phyloP scores from a whole-genome alignment of 2,888 invertebrate genomes.

The Dastarcus helophoroides region DNA sequence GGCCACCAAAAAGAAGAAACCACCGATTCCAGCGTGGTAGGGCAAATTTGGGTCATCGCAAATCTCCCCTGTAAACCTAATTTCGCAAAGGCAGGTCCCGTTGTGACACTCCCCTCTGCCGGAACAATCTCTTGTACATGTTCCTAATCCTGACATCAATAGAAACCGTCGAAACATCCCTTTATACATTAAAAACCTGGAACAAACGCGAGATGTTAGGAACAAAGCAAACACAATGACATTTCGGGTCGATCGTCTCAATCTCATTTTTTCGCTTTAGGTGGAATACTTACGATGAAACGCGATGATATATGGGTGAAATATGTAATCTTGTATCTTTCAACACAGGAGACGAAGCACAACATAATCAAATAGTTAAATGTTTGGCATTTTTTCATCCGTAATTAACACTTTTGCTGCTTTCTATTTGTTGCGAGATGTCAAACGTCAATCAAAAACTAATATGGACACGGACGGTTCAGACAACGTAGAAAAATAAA shows the following conservation, averaged over 20 bases:
- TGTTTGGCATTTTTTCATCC: too few species aligned
- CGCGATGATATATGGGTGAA: too few species aligned
- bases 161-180: conserved; percentile 34
- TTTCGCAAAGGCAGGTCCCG: conserved; percentile 85
- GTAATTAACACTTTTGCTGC: too few species aligned
- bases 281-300: too few species aligned
- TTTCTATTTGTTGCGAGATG: too few species aligned
- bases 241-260: too few species aligned
- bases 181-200: conserved; percentile 1
- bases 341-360: conserved; percentile 7
- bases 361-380: conserved; percentile 7
- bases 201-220: too few species aligned
- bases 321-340: conserved; percentile 8
- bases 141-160: conserved; percentile 36
- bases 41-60: conserved; percentile 75
- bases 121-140: conserved; percentile 68
- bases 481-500: too few species aligned
- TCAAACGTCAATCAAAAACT: too few species aligned
- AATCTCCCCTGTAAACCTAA: conserved; percentile 71
- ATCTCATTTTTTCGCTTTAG: too few species aligned
- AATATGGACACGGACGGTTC: too few species aligned
- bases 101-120: conserved; percentile 86
- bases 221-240: too few species aligned
- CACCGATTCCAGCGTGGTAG: conserved; percentile 62
- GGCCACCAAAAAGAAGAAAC: conserved; percentile 72